A percentile compares a stretch with the other conserved stretches of the same genome.
phyloP scores from a whole-genome alignment of 1,140 invertebrate species.

The Apis mellifera region DNA sequence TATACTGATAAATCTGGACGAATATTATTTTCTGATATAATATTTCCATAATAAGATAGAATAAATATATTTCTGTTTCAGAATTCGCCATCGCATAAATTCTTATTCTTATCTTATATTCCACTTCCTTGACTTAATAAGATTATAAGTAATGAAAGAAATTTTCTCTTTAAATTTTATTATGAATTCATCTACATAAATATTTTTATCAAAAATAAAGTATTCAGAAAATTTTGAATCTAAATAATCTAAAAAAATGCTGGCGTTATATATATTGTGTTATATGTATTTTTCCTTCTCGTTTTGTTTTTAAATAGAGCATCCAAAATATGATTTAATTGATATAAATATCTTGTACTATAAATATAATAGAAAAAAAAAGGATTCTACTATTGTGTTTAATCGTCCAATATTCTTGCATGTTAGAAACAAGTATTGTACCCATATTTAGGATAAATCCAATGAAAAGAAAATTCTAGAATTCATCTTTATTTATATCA shows the following conservation, averaged over 20 bases:
- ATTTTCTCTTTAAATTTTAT: constrained; percentile 41
- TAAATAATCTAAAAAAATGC: constrained; percentile 12
- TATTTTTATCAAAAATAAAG: constrained; percentile 21
- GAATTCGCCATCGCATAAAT: constrained; percentile 56
- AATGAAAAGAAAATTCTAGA: constrained; percentile 34
- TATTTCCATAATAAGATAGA: constrained; percentile 27
- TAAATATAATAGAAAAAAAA: constrained; percentile 40
- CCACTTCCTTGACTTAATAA: constrained; percentile 53
- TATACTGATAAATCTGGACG: too few relatives aligned
- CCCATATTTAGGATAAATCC: constrained; percentile 42
- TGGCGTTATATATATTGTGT: constrained; percentile 24
- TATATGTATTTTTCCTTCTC: not conserved
- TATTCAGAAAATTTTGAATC: constrained; percentile 34
- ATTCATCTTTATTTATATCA: constrained; percentile 31
- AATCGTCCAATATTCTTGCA: constrained; percentile 36
- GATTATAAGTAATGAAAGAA: constrained; percentile 33
- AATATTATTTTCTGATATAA: constrained; percentile 48
- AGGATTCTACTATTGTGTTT: constrained; percentile 21
- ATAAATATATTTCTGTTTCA: constrained; percentile 48
- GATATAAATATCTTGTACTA: constrained; percentile 10
- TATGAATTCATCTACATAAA: constrained; percentile 22
- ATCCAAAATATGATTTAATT: constrained; percentile 44
- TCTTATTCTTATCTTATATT: too few relatives aligned
- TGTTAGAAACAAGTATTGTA: constrained; percentile 33
- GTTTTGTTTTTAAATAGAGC: constrained; percentile 27